Evolutionary conservation across 2,888 invertebrate species (phyloP), one percentile per base, ranked within the genome.

Genomic region (Aspidiotus destructor): DNA sequence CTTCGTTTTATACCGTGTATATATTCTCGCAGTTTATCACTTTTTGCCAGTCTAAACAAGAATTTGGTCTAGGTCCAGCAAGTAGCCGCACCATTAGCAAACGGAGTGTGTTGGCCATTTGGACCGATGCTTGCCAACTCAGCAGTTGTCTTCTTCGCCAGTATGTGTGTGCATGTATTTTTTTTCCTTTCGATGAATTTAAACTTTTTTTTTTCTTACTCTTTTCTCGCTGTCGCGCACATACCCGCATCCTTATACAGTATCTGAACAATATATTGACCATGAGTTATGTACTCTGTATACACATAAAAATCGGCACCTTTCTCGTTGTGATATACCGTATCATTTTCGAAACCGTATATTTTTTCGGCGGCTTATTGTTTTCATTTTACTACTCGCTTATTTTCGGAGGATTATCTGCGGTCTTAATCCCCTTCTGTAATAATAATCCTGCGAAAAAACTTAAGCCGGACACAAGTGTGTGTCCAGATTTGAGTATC

Each of bases 1-100:
- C 44, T 58, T 55, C 57, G 55, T 58, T 41, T 42, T 41, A 41
- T 41, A 57, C 41, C 57, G 57, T 54, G 42, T 57, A 48, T 67
- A 67, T 67, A 67, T 58, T 48, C 67, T 67, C 48, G 58, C 67
- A 69, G 70, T 72, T 72, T 71, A 72, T 72, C 71, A 71, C 72
- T 72, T 72, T 72, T 72, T 72, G 71, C 71, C 72, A 69, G 72
- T 70, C 72, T 71, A 72, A 72, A 72, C 72, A 72, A 67, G 67
- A 67, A 72, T 72, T 72, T 72, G 72, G 72, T 72, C 67, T 67
- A 71, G 69, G 71, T 72, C 72, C 72, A 72, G 72, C 68, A 68
- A 70, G 70, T 68, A 69, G 69, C 69, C 69, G 62, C 62, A 62
- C 69, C 69, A 69, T 69, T 69, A 69, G 69, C 69, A 58, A 48